These are phyloP conservation scores for Ceyx erithaca DNA, from an alignment of 2,797 vertebrate species.

Conservation along the genomic window DNA sequence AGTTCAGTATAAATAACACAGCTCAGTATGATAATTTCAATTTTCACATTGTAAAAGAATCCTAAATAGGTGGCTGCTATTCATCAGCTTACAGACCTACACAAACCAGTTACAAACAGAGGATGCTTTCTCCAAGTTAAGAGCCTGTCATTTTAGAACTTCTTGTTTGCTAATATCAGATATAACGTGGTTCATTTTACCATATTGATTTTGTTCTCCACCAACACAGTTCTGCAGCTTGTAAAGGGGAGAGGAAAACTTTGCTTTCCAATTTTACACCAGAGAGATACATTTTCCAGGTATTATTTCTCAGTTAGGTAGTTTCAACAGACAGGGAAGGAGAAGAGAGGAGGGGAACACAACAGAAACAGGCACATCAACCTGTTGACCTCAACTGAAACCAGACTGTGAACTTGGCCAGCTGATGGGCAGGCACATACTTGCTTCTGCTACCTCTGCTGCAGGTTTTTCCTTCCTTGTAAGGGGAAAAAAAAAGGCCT, in stretches of 20 bases:
- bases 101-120: neutral
- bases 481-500: neutral
- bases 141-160: neutral
- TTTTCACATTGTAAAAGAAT: neutral
- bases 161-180: neutral
- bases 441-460: neutral
- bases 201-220: neutral
- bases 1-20: neutral
- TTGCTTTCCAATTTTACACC: neutral
- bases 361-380: neutral
- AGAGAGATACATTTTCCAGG: neutral
- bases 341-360: neutral
- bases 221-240: neutral
- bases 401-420: neutral
- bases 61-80: neutral
- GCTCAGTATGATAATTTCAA: neutral
- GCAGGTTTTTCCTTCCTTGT: neutral
- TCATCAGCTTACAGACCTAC: neutral
- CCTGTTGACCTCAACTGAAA: neutral
- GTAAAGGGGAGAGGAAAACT: neutral
- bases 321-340: neutral
- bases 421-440: neutral
- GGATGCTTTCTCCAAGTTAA: neutral
- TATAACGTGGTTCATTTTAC: neutral
- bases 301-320: neutral